phyloP scores from a whole-genome alignment of 35 echinoderm and acorn worm species.

The Ophiothrix spiculata region DNA sequence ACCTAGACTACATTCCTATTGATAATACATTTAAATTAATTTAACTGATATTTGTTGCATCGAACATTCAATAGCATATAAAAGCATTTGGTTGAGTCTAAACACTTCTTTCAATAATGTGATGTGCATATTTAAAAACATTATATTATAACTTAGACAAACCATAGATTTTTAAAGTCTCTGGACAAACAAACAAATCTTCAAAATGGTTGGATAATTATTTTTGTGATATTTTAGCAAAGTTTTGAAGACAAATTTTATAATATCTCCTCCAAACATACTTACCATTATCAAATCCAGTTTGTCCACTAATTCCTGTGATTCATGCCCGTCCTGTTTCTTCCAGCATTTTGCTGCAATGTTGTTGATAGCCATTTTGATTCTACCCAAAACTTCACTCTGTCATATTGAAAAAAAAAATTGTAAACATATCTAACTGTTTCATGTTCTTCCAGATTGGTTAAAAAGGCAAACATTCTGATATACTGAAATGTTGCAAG shows the following conservation, averaged over 20 bases:
- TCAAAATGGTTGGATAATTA: background rate
- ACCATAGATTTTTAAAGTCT: background rate
- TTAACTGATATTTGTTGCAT: no score
- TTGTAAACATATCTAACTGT: background rate
- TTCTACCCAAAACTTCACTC: conserved; percentile 92
- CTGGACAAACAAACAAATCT: background rate
- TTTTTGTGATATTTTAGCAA: background rate
- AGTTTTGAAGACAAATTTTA: background rate
- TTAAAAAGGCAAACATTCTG: no score
- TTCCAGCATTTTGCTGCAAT: conserved; percentile 79
- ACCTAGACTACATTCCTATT: no score
- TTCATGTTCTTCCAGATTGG: background rate
- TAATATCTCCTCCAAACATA: background rate
- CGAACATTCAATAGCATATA: no score
- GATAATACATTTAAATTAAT: no score
- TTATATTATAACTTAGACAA: background rate
- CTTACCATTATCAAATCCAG: conserved; percentile 89
- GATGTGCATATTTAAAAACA: no score
- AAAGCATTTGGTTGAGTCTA: no score
- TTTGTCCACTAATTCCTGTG: conserved; percentile 50
- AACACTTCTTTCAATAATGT: no score
- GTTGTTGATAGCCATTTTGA: conserved; percentile 92
- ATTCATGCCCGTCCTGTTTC: conserved; percentile 61
- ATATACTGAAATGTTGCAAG: no score
- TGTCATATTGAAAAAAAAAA: conserved; percentile 43